A percentile compares a stretch with the other conserved stretches of the same genome.
These are phyloP conservation scores for Stictonetta naevosa DNA, from an alignment of 2,113 vertebrate genomes.

Conservation along the genomic window DNA sequence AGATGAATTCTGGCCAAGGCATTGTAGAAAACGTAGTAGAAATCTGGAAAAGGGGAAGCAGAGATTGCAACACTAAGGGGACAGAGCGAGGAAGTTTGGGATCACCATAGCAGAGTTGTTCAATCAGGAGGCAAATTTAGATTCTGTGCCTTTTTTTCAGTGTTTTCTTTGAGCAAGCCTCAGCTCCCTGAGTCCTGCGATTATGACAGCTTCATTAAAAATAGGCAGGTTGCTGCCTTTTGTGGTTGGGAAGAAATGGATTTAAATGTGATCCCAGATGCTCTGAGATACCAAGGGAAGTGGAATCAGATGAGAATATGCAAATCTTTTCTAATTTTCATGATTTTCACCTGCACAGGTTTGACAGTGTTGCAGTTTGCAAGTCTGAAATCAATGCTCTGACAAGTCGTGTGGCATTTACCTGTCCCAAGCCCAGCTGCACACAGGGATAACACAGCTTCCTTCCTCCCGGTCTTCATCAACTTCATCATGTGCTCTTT, in stretches of 20 bases:
- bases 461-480: background rate
- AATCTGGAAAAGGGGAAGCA: background rate
- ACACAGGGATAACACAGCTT: background rate
- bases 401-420: fast-evolving
- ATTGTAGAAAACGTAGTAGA: background rate
- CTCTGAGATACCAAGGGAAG: background rate
- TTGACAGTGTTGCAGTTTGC: background rate
- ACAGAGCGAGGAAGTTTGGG: background rate
- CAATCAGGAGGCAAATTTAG: background rate
- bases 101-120: background rate
- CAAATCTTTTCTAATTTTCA: background rate
- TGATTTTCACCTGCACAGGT: background rate
- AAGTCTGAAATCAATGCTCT: background rate
- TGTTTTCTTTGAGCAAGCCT: background rate
- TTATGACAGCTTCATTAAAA: background rate
- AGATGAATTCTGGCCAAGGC: background rate
- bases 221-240: background rate
- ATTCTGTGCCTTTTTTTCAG: no score
- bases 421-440: background rate
- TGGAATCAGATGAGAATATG: fast-evolving
- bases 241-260: background rate
- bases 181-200: background rate
- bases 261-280: background rate
- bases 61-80: background rate
- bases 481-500: background rate